Percentiles rank a stretch among this genome's conserved stretches.
These are phyloP conservation scores for Zelleria hepariella DNA, from an alignment of 2,888 invertebrate species.

Conservation along the genomic window DNA sequence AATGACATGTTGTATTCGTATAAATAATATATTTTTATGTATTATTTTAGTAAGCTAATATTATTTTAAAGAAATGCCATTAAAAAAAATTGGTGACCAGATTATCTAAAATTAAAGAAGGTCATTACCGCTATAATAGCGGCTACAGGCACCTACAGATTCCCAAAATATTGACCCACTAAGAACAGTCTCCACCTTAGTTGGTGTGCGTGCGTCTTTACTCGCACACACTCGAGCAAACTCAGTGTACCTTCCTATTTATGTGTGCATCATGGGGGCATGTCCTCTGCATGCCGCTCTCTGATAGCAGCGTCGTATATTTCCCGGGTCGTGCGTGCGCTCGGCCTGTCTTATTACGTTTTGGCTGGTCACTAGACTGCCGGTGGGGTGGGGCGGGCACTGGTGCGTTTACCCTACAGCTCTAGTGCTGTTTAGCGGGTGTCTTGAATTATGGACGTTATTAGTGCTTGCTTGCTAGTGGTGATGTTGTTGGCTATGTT, in stretches of 20 bases:
- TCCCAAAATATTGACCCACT: conserved; percentile 11
- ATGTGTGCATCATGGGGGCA: conserved; percentile 22
- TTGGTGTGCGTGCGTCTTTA: conserved; percentile 47
- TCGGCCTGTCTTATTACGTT: conserved; percentile 42
- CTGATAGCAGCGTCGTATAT: conserved; percentile 56
- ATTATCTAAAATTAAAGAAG: no score
- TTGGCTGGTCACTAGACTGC: conserved; percentile 8
- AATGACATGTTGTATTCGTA: no score
- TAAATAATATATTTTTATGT: no score
- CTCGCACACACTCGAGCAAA: conserved; percentile 10
- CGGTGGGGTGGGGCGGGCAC: neutral
- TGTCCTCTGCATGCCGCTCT: conserved; percentile 44
- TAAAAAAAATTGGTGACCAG: no score
- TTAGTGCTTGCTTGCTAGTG: neutral
- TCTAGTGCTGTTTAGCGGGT: neutral
- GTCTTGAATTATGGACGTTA: neutral
- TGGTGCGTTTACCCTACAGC: conserved; percentile 1
- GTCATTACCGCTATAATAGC: no score
- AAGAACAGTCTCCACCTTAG: conserved; percentile 27
- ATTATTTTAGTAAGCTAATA: no score
- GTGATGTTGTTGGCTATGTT: neutral
- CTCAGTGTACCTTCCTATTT: neutral
- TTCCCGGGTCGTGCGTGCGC: conserved; percentile 40
- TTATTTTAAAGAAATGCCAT: no score
- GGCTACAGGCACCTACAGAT: conserved; percentile 20